Base-by-base conservation (phyloP, 2,797 vertebrate genomes). In the Heliangelus exortis region DNA sequence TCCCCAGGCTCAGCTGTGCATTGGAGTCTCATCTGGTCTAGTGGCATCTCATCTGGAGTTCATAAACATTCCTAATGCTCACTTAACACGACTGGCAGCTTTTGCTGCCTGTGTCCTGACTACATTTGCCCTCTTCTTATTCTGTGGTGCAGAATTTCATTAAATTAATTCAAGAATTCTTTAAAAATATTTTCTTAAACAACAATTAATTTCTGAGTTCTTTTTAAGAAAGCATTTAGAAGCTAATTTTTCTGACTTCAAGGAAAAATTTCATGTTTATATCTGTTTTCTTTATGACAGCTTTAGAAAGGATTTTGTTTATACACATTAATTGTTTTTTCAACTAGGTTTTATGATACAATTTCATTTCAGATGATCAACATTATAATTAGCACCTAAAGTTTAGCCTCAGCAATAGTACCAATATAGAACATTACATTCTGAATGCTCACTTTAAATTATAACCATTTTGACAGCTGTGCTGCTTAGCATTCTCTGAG, bases 401-500 rank as follows among this genome's bases (percentile, higher is more conserved):
- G 87, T 96, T 97, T 97, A 95, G 84, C 88, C 82, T 96, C 57
- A 96, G 89, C 79, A 96, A 25, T 77, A 54, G 76, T 90, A 84
- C 76, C 47, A 69, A 92, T 96, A 94, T 75, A 95, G 94, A 97
- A 96, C 95, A 93, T 89, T 94, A 76, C 77, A 89, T 97, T 97
- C 95, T 87, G 93, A 97, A 90, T 48, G 29, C 88, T 93, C 92
- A 95, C 89, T 95, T 96, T 96, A 97, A 97, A 97, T 97, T 96
- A 95, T 91, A 97, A 95, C 93, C 65, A 84, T 97, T 96, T 97
- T 97, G 95, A 96, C 95, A 96, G 94, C 96, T 96, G 85, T 95
- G 83, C 75, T 96, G 89, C 92, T 96, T 91, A 85, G 63, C 76
- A 84, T 95, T 97, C 94, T 96, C 95, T 53, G 94, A 96, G 84